A percentile compares a stretch with the other conserved stretches of the same genome.
Evolutionary conservation across 2,888 invertebrate genomes (phyloP).

Genomic region (Pseudeuparius sepicola): DNA sequence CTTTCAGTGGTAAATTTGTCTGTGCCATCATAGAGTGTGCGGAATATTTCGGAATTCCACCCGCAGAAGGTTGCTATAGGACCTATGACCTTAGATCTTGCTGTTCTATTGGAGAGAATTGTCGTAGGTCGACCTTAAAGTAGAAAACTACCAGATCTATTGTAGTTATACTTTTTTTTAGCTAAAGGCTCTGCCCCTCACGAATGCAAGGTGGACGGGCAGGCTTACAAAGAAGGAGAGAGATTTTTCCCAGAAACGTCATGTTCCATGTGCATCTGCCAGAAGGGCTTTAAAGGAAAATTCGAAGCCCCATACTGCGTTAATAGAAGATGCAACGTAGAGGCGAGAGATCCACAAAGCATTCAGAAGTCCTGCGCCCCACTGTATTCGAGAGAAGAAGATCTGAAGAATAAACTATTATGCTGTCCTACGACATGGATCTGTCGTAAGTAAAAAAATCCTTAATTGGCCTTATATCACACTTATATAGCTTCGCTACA

Average conservation of each 20-base stretch:
- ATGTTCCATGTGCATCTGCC: conserved; percentile 41
- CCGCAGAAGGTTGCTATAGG: conserved; percentile 2
- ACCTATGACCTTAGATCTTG: conserved; percentile 1
- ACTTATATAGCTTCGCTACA: no score
- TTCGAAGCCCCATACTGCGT: conserved; percentile 36
- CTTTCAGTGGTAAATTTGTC: conserved; percentile 2
- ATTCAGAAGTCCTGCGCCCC: conserved; percentile 42
- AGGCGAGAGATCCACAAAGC: conserved; percentile 40
- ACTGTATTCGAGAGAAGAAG: conserved; percentile 35
- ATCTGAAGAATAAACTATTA: conserved; percentile 16
- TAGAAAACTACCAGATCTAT: no score
- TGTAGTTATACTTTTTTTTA: no score
- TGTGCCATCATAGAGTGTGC: conserved; percentile 7
- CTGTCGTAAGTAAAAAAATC: conserved; percentile 46
- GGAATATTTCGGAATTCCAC: conserved; percentile 7
- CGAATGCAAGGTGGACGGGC: conserved; percentile 42
- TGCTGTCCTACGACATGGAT: conserved; percentile 43
- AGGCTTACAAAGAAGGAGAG: conserved; percentile 41
- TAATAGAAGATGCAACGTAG: conserved; percentile 42
- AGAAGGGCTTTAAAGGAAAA: conserved; percentile 39
- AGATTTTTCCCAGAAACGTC: conserved; percentile 40
- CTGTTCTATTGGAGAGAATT: neutral
- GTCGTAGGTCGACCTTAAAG: no score
- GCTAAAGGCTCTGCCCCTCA: no score
- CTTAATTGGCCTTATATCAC: no score